A percentile compares a stretch with the other conserved stretches of the same genome.
Evolutionary conservation across 1,140 invertebrate genomes (phyloP).

Genomic region (Heliconius himera): DNA sequence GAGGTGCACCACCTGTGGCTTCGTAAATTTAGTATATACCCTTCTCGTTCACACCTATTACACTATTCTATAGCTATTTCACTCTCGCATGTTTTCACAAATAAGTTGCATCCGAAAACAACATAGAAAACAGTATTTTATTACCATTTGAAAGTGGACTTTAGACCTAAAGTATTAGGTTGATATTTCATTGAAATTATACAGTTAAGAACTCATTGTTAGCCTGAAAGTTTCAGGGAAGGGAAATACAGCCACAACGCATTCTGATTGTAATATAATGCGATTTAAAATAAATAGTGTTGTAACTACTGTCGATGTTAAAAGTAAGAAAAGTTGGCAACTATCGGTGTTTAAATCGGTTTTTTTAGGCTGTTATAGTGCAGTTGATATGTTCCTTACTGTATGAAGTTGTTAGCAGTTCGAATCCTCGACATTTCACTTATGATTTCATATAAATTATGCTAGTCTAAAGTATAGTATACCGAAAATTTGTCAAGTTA

Average conservation of each 20-base stretch:
- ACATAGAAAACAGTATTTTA: conserved; percentile 68
- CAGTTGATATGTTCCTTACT: too few relatives aligned
- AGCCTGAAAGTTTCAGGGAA: conserved; percentile 73
- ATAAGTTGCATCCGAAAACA: conserved; percentile 80
- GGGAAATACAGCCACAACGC: conserved; percentile 66
- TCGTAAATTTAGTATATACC: conserved; percentile 77
- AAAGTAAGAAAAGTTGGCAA: neutral
- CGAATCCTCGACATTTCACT: too few relatives aligned
- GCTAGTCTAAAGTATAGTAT: too few relatives aligned
- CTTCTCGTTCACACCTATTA: conserved; percentile 49
- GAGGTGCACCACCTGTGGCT: conserved; percentile 80
- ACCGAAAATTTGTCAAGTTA: too few relatives aligned
- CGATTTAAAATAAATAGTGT: conserved; percentile 78
- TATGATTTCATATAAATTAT: too few relatives aligned
- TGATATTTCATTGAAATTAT: conserved; percentile 37
- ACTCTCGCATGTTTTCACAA: conserved; percentile 75
- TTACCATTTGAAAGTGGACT: conserved; percentile 44
- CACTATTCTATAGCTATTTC: conserved; percentile 48
- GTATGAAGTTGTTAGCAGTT: too few relatives aligned
- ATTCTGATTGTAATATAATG: conserved; percentile 79
- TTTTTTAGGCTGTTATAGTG: neutral
- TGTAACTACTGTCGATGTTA: conserved; percentile 35
- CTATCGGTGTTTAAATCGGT: neutral
- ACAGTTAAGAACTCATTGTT: conserved; percentile 65
- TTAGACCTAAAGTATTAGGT: conserved; percentile 42